Base-by-base conservation (phyloP, 2,888 invertebrate genomes). In the Drosophila incognita region DNA sequence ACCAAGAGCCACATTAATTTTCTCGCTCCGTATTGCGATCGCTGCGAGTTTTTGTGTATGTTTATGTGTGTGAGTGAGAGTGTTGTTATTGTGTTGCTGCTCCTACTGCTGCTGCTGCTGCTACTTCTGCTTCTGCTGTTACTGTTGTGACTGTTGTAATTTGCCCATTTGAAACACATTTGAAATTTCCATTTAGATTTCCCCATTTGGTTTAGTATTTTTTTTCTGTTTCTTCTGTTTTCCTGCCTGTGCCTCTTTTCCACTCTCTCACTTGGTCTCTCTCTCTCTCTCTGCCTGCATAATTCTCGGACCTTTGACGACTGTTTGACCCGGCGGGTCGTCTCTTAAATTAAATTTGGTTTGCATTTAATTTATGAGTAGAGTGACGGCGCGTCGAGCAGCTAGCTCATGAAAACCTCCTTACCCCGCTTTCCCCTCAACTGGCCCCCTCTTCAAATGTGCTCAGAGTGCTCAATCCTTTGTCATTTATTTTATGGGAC, bases 131-230 rank as follows among this genome's bases (percentile, higher is more conserved):
- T 35, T 42, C 53, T 61, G 65, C 63, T 72, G 38, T 75, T 75
- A 53, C 67, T 74, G 63, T 60, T 76, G 46, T 24, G 46, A 59
- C 42, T 80, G 74, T 75, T 83, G 82, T 80, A 74, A 72, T 82
- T 77, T 81, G 74, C 81, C 72, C 88, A 81, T 85, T 86, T 83
- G 86, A 85, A 85, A 88, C 88, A 84, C 87, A 86, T 86, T 86
- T 87, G 83, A 86, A 88, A 89, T 86, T 86, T 85, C 86, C 88
- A 87, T 87, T 82, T 85, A 80, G 75, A 79, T 88, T 86, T 81
- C 74, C 85, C 74, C 78, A 76, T 80, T 81, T 73, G 51, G 53
- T 46, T 75, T 51, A 24, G 53, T 53, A 21, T 8, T 24, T 54
- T 36, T 54, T 15, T 33, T 21, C 4, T 70, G 36, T 46, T 52